Conservation (phyloP, 2,113 vertebrate species). For the Acrocephalus kingi region DNA sequence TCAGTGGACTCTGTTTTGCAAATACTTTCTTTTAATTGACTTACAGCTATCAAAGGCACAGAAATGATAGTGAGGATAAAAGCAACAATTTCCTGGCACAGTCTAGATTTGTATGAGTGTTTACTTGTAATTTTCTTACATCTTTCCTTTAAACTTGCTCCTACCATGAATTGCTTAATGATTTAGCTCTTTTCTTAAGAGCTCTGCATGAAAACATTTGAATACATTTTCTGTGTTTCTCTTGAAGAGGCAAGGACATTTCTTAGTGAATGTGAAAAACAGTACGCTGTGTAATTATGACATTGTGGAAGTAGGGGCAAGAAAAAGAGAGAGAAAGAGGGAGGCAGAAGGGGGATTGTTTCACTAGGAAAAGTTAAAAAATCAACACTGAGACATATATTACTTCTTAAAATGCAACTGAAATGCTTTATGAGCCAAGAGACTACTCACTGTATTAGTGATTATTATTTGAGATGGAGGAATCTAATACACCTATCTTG, state of each 20-base stretch:
- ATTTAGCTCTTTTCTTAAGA: constrained; percentile 42
- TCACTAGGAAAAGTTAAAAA: not conserved
- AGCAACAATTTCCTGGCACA: constrained; percentile 17
- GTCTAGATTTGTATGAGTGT: not conserved
- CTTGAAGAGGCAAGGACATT: constrained; percentile 23
- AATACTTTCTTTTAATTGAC: constrained; percentile 52
- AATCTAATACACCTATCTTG: not conserved
- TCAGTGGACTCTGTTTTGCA: constrained; percentile 38
- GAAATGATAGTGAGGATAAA: constrained; percentile 41
- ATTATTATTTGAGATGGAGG: not conserved
- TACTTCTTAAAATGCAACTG: not conserved
- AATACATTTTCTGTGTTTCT: not conserved
- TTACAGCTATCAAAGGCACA: constrained; percentile 28
- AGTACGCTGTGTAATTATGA: not conserved
- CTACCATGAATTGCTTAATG: constrained; percentile 37
- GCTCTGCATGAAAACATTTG: constrained; percentile 11
- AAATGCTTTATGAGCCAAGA: not conserved
- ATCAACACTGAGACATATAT: not conserved
- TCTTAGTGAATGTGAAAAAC: constrained; percentile 19
- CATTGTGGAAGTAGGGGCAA: not conserved
- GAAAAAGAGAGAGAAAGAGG: not conserved
- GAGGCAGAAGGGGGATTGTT: not conserved
- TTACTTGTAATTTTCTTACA: constrained; percentile 16
- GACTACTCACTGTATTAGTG: not conserved
- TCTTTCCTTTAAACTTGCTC: constrained; percentile 22